phyloP scores from a whole-genome alignment of 1,140 invertebrate genomes.

The Solen grandis region DNA sequence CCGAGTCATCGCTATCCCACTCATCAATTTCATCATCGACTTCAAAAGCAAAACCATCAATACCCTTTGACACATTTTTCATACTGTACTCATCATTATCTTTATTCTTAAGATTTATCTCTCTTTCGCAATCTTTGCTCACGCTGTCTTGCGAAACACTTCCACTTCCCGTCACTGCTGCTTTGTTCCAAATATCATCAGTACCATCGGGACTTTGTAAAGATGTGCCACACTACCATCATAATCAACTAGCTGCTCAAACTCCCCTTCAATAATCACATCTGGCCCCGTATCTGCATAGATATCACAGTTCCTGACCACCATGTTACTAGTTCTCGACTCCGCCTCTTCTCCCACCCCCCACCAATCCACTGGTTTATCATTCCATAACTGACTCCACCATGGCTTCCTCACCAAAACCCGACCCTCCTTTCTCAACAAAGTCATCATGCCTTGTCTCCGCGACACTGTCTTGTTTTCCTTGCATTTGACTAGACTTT shows the following conservation, averaged over 20 bases:
- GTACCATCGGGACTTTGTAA: neutral
- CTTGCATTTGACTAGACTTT: neutral
- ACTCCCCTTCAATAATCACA: constrained; percentile 51
- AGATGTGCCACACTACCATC: neutral
- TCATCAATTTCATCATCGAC: constrained; percentile 27
- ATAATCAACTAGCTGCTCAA: constrained; percentile 19
- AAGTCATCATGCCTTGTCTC: neutral
- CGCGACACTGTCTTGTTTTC: neutral
- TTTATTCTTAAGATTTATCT: neutral
- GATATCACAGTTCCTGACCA: constrained; percentile 18
- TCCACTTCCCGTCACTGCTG: neutral
- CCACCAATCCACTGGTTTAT: constrained; percentile 45
- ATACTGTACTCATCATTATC: neutral
- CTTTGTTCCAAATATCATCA: neutral
- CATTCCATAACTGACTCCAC: too few species aligned
- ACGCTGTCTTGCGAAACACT: neutral
- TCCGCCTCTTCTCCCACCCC: constrained; percentile 10
- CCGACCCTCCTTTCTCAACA: too few species aligned
- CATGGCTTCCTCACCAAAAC: too few species aligned
- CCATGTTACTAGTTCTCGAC: too few species aligned
- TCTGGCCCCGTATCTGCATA: constrained; percentile 34
- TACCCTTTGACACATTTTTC: neutral
- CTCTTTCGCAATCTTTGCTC: neutral
- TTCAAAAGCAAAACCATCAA: constrained; percentile 40
- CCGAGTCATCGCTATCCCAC: constrained; percentile 22